A percentile compares a stretch with the other conserved stretches of the same genome.
Evolutionary conservation across 2,113 vertebrate species (phyloP).

Genomic region (Phoenicopterus ruber): DNA sequence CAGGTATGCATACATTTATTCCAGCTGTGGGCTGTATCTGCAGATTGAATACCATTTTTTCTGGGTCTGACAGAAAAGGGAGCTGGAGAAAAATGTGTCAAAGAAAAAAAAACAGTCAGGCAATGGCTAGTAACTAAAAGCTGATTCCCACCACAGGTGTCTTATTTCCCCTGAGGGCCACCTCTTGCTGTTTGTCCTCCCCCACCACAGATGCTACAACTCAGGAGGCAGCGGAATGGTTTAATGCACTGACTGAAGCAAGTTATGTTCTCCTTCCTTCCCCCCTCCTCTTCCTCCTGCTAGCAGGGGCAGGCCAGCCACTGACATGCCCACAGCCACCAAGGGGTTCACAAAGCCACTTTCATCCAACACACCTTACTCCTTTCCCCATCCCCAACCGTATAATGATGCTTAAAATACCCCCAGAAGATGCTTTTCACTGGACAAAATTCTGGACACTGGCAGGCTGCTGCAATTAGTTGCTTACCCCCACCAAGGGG

Average conservation of each 20-base stretch:
- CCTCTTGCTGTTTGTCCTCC: neutral
- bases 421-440: neutral
- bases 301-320: neutral
- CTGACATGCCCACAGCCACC: neutral
- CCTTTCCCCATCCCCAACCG: neutral
- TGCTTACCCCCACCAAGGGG: neutral
- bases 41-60: constrained; percentile 21
- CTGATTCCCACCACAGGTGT: neutral
- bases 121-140: neutral
- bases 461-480: neutral
- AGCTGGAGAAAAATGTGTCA: neutral
- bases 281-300: neutral
- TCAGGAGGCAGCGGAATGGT: neutral
- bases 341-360: neutral
- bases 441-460: neutral
- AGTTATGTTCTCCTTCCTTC: neutral
- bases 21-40: neutral
- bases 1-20: constrained; percentile 21
- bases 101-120: neutral
- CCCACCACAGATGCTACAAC: neutral
- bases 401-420: neutral
- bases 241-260: neutral
- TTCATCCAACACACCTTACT: neutral
- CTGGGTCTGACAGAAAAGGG: neutral
- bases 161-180: constrained; percentile 1